Conservation (phyloP, 2,113 vertebrate species). For the Indicator indicator region DNA sequence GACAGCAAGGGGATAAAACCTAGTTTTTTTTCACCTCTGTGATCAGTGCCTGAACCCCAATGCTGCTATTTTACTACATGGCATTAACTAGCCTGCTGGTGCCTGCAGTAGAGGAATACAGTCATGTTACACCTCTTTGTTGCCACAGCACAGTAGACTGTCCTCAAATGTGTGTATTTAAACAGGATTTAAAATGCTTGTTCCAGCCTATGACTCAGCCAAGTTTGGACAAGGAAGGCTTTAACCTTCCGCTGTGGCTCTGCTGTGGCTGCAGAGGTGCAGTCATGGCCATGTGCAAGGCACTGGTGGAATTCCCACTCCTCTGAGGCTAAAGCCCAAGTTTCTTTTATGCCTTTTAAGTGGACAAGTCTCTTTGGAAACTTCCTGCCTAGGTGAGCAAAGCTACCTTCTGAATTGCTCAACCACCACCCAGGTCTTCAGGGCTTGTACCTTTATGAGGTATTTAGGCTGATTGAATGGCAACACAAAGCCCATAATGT, state of each 20-base stretch:
- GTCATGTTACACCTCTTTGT: background rate
- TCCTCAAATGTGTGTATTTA: background rate
- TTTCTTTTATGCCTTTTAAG: slow-evolving; percentile 10
- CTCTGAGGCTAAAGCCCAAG: background rate
- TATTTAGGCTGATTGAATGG: slow-evolving; percentile 50
- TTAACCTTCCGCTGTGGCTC: background rate
- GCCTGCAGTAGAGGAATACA: background rate
- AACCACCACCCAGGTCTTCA: slow-evolving; percentile 22
- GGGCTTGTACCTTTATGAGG: slow-evolving; percentile 7
- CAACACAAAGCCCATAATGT: slow-evolving; percentile 32
- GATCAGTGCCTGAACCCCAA: background rate
- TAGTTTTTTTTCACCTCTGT: background rate
- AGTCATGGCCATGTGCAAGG: background rate
- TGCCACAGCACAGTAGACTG: background rate
- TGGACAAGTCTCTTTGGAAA: background rate
- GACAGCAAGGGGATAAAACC: background rate
- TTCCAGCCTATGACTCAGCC: background rate
- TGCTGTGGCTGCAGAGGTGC: background rate
- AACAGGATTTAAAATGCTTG: background rate
- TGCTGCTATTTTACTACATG: fast-evolving
- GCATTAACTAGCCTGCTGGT: background rate
- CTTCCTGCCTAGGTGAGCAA: slow-evolving; percentile 3
- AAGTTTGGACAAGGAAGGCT: background rate
- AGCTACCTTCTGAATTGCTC: background rate
- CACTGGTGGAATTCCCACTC: background rate